Evolutionary conservation across 1,140 invertebrate genomes (phyloP).

Genomic region (Vollenhovia emeryi): DNA sequence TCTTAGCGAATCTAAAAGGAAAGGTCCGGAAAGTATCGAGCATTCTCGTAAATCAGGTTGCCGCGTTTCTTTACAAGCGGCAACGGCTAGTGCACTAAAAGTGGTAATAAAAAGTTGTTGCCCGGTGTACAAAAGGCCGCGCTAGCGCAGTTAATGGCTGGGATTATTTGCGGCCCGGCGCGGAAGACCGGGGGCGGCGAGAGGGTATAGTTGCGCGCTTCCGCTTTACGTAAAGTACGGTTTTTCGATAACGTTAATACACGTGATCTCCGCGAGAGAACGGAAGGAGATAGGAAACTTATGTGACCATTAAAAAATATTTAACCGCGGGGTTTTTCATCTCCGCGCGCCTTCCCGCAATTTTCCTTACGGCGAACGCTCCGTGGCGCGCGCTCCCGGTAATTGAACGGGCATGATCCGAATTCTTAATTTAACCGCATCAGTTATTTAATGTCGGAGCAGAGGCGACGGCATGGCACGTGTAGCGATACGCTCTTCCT

Average conservation of each 20-base stretch:
- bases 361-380: not conserved
- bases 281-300: not conserved
- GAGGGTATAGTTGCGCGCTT: not conserved
- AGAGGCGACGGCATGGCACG: not conserved
- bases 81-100: slow-evolving; percentile 46
- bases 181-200: not conserved
- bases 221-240: slow-evolving; percentile 19
- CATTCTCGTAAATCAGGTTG: slow-evolving; percentile 54
- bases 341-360: too few relatives aligned
- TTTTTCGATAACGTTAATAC: slow-evolving; percentile 38
- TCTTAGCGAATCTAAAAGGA: not conserved
- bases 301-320: not conserved
- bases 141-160: slow-evolving; percentile 30
- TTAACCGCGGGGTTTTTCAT: not conserved
- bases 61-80: slow-evolving; percentile 13
- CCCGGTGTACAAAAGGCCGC: not conserved
- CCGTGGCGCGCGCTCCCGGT: not conserved
- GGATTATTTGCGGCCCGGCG: slow-evolving; percentile 32
- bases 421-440: not conserved
- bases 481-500: not conserved
- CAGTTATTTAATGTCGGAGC: not conserved
- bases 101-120: slow-evolving; percentile 61
- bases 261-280: not conserved
- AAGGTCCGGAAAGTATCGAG: slow-evolving; percentile 13
- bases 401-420: not conserved